Base-by-base conservation (phyloP, 2,888 invertebrate species). In the Chouioia cunea region DNA sequence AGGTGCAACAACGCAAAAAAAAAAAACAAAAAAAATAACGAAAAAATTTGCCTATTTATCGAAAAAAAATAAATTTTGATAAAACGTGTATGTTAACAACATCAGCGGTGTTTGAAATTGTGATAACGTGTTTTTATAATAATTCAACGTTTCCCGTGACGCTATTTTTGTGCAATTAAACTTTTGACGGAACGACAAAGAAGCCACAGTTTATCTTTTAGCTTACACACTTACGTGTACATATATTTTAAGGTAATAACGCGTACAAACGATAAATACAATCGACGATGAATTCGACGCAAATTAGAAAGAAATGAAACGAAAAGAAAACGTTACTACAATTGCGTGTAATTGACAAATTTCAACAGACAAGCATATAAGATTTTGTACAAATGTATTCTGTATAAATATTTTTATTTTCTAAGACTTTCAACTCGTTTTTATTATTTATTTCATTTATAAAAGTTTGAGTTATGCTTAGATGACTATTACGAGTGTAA, bases 321-420 rank as follows among this genome's bases (percentile, higher is more conserved):
- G 56, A 67, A 58, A 64, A 59, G 48, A 44, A 48, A 65, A 60
- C 27, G 27, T 27, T 12, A 36, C 36, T 36, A 36, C 6, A 12
- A 36, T 10, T 10, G 18, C 66, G 53, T 47, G 27, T 46, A 50
- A 56, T 10, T 6, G 12, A 58, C 57, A 64, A 44, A 59, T 63
- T 57, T 48, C 54, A 43, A 50, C 16, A 62, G 56, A 23, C 22
- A 36, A 16, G 53, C 66, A 18, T 44, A 48, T 46, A 15, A 16
- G 14, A 52, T 15, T 70, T 70, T 83, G 83, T 83, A 83, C 81
- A 83, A 80, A 80, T 22, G 76, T 81, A 81, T 81, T 82, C 81
- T 83, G 58, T 64, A 63, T 63, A 64, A 83, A 82, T 81, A 81
- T 81, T 81, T 79, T 80, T 79, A 82, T 82, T 81, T 82, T 79